These are phyloP conservation scores for Pygmarrhopalites habei DNA, from an alignment of 1,140 invertebrate genomes.

Conservation along the genomic window DNA sequence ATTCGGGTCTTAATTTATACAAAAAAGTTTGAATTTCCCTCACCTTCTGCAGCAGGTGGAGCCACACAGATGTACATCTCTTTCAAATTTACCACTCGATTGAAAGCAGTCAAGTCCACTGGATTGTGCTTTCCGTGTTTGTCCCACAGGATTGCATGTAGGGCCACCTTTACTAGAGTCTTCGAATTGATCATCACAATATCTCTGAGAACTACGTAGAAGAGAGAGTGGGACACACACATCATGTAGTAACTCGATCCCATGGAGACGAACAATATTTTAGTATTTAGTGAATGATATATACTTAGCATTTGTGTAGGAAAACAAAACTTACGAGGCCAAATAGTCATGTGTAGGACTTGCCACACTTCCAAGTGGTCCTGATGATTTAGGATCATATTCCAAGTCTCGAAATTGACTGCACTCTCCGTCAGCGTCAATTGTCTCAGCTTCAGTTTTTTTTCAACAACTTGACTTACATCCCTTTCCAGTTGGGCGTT, in stretches of 20 bases:
- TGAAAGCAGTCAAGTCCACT: slow-evolving; percentile 16
- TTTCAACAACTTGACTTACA: neutral
- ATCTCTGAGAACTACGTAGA: slow-evolving; percentile 1
- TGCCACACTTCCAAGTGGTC: slow-evolving; percentile 15
- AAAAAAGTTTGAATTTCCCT: too few species aligned
- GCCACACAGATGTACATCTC: slow-evolving; percentile 25
- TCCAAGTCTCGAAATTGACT: slow-evolving; percentile 19
- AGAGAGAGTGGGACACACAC: too few species aligned
- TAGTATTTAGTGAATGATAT: too few species aligned
- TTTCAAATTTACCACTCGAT: neutral
- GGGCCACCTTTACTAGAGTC: slow-evolving; percentile 6
- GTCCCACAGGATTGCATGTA: slow-evolving; percentile 19
- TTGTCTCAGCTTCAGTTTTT: slow-evolving; percentile 8
- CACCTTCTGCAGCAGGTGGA: slow-evolving; percentile 2
- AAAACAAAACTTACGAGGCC: too few species aligned
- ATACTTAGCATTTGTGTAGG: too few species aligned
- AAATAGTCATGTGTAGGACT: slow-evolving; percentile 22
- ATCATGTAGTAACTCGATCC: too few species aligned
- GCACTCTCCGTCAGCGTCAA: slow-evolving; percentile 13
- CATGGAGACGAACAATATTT: too few species aligned
- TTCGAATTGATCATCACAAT: slow-evolving; percentile 11
- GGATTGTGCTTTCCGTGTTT: slow-evolving; percentile 7
- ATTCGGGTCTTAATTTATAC: too few species aligned
- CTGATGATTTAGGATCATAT: slow-evolving; percentile 7
- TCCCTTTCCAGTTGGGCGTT: slow-evolving; percentile 14